A percentile compares a stretch with the other conserved stretches of the same genome.
Evolutionary conservation across 23 tunicate species (phyloP).

Genomic region (Halocynthia roretzi): DNA sequence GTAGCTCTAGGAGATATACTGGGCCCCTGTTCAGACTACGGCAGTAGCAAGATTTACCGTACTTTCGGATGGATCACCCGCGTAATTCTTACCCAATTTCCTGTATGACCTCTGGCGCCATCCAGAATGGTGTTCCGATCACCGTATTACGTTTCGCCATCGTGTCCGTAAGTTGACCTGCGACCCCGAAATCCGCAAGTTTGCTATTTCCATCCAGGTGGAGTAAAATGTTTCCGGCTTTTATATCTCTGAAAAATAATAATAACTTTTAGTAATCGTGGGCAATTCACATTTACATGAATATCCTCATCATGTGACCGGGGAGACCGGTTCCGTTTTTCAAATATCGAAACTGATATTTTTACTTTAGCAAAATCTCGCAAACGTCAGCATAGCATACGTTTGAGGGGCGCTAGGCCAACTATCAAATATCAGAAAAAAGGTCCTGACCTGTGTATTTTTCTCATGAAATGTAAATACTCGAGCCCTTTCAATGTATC

Average conservation of each 20-base stretch:
- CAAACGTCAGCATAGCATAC: too few species aligned
- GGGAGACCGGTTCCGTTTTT: too few species aligned
- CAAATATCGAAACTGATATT: too few species aligned
- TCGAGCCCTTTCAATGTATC: constrained; percentile 93
- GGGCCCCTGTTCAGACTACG: too few species aligned
- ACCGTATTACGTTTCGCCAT: constrained; percentile 97
- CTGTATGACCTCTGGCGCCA: constrained; percentile 99
- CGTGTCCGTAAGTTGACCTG: constrained; percentile 97
- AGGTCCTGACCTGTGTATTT: constrained; percentile 63
- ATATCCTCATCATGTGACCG: too few species aligned
- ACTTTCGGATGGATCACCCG: too few species aligned
- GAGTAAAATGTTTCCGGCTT: constrained; percentile 90
- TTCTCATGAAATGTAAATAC: constrained; percentile 88
- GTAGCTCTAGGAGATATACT: too few species aligned
- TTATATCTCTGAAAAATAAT: constrained; percentile 66
- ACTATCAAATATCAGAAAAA: too few species aligned
- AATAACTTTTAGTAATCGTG: not conserved
- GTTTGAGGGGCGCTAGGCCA: too few species aligned
- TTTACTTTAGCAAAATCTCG: too few species aligned
- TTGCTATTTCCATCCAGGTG: constrained; percentile 87
- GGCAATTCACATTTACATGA: too few species aligned
- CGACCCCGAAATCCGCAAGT: constrained; percentile 98
- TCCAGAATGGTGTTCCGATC: constrained; percentile 98
- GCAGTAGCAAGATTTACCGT: too few species aligned
- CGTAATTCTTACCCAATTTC: constrained; percentile 96